These are phyloP conservation scores for Macrophya alboannulata DNA, from an alignment of 2,888 invertebrate genomes.

Conservation along the genomic window DNA sequence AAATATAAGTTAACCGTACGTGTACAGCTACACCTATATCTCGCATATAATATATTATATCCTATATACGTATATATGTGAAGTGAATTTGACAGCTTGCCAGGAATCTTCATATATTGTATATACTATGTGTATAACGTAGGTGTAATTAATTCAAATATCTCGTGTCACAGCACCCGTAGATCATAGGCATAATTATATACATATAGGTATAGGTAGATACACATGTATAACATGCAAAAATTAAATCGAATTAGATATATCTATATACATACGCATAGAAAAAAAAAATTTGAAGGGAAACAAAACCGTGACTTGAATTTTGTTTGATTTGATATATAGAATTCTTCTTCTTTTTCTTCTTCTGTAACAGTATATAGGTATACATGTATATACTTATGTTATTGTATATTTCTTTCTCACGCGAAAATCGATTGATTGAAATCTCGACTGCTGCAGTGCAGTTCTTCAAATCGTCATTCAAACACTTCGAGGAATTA, in stretches of 20 bases:
- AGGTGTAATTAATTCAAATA: neutral
- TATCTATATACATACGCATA: too few species aligned
- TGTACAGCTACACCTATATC: neutral
- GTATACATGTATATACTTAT: neutral
- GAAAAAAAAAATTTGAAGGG: too few species aligned
- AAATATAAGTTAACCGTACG: constrained; percentile 51
- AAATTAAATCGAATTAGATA: too few species aligned
- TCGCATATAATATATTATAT: too few species aligned
- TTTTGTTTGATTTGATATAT: too few species aligned
- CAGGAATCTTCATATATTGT: constrained; percentile 65
- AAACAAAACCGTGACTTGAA: too few species aligned
- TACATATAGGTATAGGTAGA: neutral
- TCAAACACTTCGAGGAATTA: constrained; percentile 23
- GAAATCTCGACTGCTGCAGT: constrained; percentile 1
- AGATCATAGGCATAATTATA: constrained; percentile 24
- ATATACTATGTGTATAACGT: constrained; percentile 54
- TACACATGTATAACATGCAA: too few species aligned
- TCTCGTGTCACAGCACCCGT: neutral
- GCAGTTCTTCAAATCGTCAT: neutral
- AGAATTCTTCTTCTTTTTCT: too few species aligned
- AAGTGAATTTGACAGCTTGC: constrained; percentile 56
- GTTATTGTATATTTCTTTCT: neutral
- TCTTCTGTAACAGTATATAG: too few species aligned
- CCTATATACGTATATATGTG: too few species aligned
- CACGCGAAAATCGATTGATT: constrained; percentile 16